phyloP scores from a whole-genome alignment of 2,113 vertebrate genomes.

The Crotalus viridis region DNA sequence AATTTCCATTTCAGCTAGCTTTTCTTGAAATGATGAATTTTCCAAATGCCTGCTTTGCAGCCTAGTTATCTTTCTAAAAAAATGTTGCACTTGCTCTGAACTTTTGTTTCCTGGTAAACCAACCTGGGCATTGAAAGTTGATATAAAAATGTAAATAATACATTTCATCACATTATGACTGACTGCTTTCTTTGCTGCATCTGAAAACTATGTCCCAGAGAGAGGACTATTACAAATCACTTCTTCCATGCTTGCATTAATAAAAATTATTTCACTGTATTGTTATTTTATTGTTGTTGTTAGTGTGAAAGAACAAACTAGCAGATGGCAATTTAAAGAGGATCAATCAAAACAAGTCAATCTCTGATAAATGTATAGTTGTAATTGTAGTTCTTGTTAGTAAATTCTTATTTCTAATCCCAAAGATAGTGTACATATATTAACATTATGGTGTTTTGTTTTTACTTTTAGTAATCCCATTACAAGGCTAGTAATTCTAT shows the following conservation, averaged over 20 bases:
- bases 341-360: conserved; percentile 56
- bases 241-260: conserved; percentile 55
- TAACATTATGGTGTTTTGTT: not conserved
- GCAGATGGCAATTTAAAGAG: conserved; percentile 69
- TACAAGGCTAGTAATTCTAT: not conserved
- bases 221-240: not conserved
- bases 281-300: conserved; percentile 42
- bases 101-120: not conserved
- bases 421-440: not conserved
- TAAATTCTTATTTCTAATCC: conserved; percentile 29
- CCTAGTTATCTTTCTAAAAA: not conserved
- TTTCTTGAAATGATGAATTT: not conserved
- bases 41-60: not conserved
- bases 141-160: not conserved
- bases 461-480: not conserved
- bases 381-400: conserved; percentile 48
- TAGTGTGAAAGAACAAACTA: conserved; percentile 59
- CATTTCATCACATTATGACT: not conserved
- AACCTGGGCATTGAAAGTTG: not conserved
- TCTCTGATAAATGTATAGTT: conserved; percentile 25
- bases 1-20: not conserved
- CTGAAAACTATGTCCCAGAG: not conserved
- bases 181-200: conserved; percentile 19
- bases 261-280: conserved; percentile 41
- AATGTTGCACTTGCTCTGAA: not conserved